Base-by-base conservation (phyloP, 2,888 invertebrate species). In the Megamerina dolium region DNA sequence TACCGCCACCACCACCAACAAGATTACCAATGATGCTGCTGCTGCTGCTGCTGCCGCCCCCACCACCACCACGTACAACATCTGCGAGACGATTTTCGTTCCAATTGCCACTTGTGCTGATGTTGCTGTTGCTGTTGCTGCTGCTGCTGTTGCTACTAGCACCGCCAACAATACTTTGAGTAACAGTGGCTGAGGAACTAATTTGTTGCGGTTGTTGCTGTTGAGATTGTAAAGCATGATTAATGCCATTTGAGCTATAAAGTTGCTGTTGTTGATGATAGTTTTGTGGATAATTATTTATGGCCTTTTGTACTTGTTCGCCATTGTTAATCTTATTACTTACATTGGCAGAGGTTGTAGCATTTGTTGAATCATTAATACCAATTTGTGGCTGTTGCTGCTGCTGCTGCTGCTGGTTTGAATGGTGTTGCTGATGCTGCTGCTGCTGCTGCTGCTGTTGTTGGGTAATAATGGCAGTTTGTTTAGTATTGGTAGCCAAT, bases 21-120 rank as follows among this genome's bases (percentile, higher is more conserved):
- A 87, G 75, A 64, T 85, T n/a, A n/a, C n/a, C n/a, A n/a, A n/a
- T n/a, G 13, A 41, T 30, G 19, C 35, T 40, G 8, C 27, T 41
- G n/a, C 32, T n/a, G 5, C 19, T 13, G 41, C 35, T 21, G 20
- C 30, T 17, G 13, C 23, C 34, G 29, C 26, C 21, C 9, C 37
- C 37, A 12, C 44, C 45, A 21, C 44, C 40, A 32, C 37, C 30
- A 59, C 85, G 85, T 36, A 87, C 87, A 32, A 87, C 86, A 68
- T 87, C 87, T 10, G 87, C 81, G 59, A 87, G 75, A 64, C 85
- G 80, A 66, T 76, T 80, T 63, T 80, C 76, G 33, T 69, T 60
- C 66, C 77, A 76, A 65, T 73, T 74, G 47, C 61, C 56, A 30
- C 59, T 49, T 32, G 45, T 45, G 32, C 34, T 39, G 14, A 4